Evolutionary conservation across 35 echinoderm and acorn worm genomes (phyloP).

Genomic region (Lytechinus pictus): DNA sequence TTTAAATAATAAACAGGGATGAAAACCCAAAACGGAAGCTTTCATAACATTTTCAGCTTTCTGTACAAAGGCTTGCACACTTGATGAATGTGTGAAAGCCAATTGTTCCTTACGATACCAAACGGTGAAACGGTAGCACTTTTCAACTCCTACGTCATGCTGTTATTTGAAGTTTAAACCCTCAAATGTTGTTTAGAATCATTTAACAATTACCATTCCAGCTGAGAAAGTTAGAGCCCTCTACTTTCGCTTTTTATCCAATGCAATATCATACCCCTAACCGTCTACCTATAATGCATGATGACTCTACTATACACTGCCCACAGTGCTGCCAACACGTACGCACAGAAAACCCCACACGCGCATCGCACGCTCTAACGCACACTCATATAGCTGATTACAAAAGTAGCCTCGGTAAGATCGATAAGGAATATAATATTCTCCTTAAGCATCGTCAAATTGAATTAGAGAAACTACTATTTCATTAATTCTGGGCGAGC

Average conservation of each 20-base stretch:
- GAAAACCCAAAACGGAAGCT: neutral
- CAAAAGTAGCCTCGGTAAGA: slow-evolving; percentile 22
- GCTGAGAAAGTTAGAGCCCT: neutral
- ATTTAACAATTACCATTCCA: neutral
- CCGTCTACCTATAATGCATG: neutral
- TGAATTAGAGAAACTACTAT: slow-evolving; percentile 86
- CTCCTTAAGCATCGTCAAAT: slow-evolving; percentile 77
- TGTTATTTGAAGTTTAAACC: neutral
- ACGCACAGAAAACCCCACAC: slow-evolving; percentile 8
- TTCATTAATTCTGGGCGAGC: slow-evolving; percentile 84
- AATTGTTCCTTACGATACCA: neutral
- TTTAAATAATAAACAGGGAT: neutral
- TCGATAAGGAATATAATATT: slow-evolving; percentile 82
- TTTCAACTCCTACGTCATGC: neutral
- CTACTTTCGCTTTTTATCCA: neutral
- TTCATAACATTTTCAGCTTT: neutral
- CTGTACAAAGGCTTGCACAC: neutral
- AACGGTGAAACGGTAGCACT: neutral
- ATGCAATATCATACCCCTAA: neutral
- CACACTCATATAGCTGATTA: slow-evolving; percentile 23
- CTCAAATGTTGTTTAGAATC: neutral
- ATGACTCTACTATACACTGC: neutral
- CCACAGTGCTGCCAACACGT: neutral
- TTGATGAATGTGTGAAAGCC: neutral
- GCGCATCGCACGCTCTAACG: slow-evolving; percentile 15